Base-by-base conservation (phyloP, 2,888 invertebrate genomes). In the Machimus rusticus region DNA sequence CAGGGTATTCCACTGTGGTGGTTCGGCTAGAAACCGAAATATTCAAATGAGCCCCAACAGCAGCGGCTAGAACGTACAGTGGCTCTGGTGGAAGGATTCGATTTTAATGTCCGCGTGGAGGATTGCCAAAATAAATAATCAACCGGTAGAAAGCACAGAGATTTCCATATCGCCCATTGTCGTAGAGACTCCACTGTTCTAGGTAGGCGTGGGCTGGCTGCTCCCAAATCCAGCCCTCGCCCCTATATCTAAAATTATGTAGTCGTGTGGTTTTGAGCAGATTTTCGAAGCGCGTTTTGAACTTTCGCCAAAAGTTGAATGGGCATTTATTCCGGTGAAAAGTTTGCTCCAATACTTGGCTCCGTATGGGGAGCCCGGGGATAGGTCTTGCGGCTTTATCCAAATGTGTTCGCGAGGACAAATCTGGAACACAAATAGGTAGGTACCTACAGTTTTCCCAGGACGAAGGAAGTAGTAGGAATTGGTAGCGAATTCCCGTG, bases 81-180 rank as follows among this genome's bases (percentile, higher is more conserved):
- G 4, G 51, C 51, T 51, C 6, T 6, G 51, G 51, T 31, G 37
- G n/a, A 37, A 39, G 37, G 37, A 77, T 34, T 19, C n/a, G 37
- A 37, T 79, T 79, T 51, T 14, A 79, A 79, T 28, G 37, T 79
- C 16, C 23, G 23, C 28, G 43, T 46, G 79, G 46, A 79, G 2
- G 16, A 6, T n/a, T 12, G 46, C 79, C 79, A 46, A 79, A 79
- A 79, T 23, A 46, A 79, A 79, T 79, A 79, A 51, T 79, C 79
- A 79, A 79, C 79, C 19, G 46, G 79, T 46, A 46, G 79, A 31
- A 79, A 79, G 51, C 51, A 79, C 23, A 79, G 51, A 19, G 5
- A 19, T 51, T 43, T 31, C 46, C 28, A 46, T 23, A 19, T 28
- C 43, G n/a, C 12, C 46, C 5, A 31, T 79, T 79, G 79, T 51